These are phyloP conservation scores for Camelus dromedarius DNA, from an alignment of 2,113 vertebrate genomes.

Conservation along the genomic window DNA sequence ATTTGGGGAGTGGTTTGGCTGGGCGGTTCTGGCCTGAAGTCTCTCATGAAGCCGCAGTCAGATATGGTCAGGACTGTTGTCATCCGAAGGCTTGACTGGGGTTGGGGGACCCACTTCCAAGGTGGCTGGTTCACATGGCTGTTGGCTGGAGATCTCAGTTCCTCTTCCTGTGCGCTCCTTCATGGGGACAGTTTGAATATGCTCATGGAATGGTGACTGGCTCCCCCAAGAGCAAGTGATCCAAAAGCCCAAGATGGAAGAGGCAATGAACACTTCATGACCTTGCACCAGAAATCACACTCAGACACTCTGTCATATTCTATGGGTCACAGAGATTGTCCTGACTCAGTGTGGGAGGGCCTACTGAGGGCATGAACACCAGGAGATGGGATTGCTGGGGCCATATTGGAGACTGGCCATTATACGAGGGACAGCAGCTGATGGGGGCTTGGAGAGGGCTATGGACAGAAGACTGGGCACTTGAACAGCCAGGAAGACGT, in stretches of 20 bases:
- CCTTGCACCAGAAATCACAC: neutral
- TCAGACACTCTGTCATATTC: neutral
- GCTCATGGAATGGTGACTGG: neutral
- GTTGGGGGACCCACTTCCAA: neutral
- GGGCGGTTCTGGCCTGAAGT: too few species aligned
- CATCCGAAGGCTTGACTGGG: neutral
- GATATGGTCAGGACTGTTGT: neutral
- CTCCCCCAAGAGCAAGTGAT: neutral
- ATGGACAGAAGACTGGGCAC: neutral
- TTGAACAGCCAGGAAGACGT: neutral
- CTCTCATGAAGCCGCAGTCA: neutral
- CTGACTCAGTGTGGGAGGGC: rapidly evolving
- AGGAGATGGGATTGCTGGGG: neutral
- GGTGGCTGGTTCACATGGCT: neutral
- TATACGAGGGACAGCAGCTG: too few species aligned
- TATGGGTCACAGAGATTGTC: neutral
- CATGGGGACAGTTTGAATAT: rapidly evolving
- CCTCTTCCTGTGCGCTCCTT: neutral
- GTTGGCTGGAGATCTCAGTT: neutral
- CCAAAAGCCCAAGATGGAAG: neutral
- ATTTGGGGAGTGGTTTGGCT: too few species aligned
- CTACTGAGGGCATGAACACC: neutral
- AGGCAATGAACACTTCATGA: neutral
- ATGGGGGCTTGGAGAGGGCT: neutral
- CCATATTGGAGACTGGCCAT: neutral